phyloP scores from a whole-genome alignment of 2,113 vertebrate species.

The Sus scrofa region T2T-Sscrofa CM000819.6:123269501-123270000 shows the following conservation, averaged over 20 bases:
- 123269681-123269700: background rate
- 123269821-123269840: background rate
- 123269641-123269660: background rate
- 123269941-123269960: background rate
- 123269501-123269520: background rate
- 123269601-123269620: background rate
- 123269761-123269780: background rate
- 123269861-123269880: background rate
- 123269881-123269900: background rate
- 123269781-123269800: background rate
- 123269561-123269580: background rate
- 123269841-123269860: background rate
- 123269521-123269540: background rate
- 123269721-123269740: background rate
- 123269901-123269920: background rate
- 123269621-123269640: background rate
- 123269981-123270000: background rate
- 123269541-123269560: background rate
- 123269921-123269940: background rate
- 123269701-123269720: background rate
- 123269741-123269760: background rate
- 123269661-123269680: background rate
- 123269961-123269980: background rate
- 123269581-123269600: slow-evolving; percentile 10
- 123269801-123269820: background rate